Evolutionary conservation across 2,888 invertebrate species (phyloP), one percentile per base, ranked within the genome.

Genomic region (Acanthosepion lycidas): DNA sequence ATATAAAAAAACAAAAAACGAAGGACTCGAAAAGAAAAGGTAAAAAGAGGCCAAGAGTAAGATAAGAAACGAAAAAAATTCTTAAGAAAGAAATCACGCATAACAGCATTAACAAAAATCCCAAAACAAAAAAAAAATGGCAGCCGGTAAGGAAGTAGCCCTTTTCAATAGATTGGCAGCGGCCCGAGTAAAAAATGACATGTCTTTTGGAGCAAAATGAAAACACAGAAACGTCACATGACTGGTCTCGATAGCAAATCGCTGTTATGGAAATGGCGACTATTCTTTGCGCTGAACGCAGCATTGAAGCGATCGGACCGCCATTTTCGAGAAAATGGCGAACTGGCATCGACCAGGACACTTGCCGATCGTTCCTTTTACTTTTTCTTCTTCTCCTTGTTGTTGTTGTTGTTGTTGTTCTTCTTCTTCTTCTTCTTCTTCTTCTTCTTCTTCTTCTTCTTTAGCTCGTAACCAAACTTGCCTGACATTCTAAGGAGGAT

Each of bases 71-170:
- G 8, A n/a, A 15, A n/a, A 0, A 78, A n/a, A 78, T 9, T 9
- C 3, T 20, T n/a, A 78, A n/a, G 9, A n/a, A 78, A 1, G n/a
- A 78, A 9, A 78, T 4, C 9, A 2, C 6, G 9, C n/a, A 78
- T n/a, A 78, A 78, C 33, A 78, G 5, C 18, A n/a, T 2, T 20
- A n/a, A 33, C 15, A 78, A 78, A 78, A 78, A 78, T 78, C 78
- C 9, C 33, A n/a, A 2, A 78, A 78, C n/a, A n/a, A n/a, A n/a
- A n/a, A 78, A 33, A 78, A n/a, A 78, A 33, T 78, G 33, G 78
- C 78, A 78, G 78, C 78, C n/a, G 78, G n/a, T n/a, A n/a, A 78
- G 78, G 78, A 78, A 78, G 78, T 78, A n/a, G 78, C n/a, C 78
- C 78, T 78, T 78, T 78, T 78, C n/a, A 78, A 78, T 78, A 78